Evolutionary conservation across 2,113 vertebrate genomes (phyloP).

Genomic region (Oryzias celebensis): DNA sequence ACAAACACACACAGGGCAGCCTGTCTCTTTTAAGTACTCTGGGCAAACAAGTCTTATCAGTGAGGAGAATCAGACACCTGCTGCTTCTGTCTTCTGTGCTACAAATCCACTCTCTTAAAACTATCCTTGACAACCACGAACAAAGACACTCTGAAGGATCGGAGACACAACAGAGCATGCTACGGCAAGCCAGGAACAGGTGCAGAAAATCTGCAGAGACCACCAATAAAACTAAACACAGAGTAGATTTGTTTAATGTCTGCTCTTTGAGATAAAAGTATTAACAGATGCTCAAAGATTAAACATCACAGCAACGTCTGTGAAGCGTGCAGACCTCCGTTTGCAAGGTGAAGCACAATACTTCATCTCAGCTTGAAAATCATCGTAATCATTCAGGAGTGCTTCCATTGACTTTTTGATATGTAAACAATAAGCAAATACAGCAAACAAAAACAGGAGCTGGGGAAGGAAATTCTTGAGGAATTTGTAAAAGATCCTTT

Average conservation of each 20-base stretch:
- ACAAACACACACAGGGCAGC: conserved; percentile 23
- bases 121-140: conserved; percentile 46
- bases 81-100: conserved; percentile 35
- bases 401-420: too few species aligned
- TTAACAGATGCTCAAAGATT: conserved; percentile 19
- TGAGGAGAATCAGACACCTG: conserved; percentile 64
- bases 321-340: conserved; percentile 10
- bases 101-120: conserved; percentile 42
- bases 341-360: conserved; percentile 1
- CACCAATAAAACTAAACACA: conserved; percentile 39
- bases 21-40: conserved; percentile 37
- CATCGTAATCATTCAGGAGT: too few species aligned
- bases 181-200: conserved; percentile 46
- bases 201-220: conserved; percentile 21
- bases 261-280: conserved; percentile 34
- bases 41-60: conserved; percentile 52
- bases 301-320: background rate
- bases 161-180: conserved; percentile 39
- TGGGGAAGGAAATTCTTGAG: too few species aligned
- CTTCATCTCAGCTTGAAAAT: too few species aligned
- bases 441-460: too few species aligned
- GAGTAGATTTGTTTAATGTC: conserved; percentile 2
- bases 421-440: too few species aligned
- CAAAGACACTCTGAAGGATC: conserved; percentile 14
- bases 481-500: too few species aligned